Evolutionary conservation across 1,140 invertebrate species (phyloP).

Genomic region (Temnothorax nylanderi): DNA sequence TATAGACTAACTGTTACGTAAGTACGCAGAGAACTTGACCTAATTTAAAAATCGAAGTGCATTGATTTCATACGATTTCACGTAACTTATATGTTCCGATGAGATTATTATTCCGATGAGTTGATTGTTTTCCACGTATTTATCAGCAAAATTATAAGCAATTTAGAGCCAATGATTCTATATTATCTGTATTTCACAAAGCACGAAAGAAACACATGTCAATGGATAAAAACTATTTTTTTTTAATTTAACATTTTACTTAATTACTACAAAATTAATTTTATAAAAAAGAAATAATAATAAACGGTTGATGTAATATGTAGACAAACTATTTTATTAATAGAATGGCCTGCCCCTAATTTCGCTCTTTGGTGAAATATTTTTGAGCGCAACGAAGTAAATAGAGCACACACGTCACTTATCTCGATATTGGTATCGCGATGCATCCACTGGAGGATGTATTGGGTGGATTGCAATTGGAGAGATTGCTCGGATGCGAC

Average conservation of each 20-base stretch:
- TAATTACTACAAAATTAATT: background rate
- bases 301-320: background rate
- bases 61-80: constrained; percentile 43
- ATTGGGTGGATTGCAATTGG: constrained; percentile 41
- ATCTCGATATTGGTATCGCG: constrained; percentile 30
- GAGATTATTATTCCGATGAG: background rate
- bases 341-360: background rate
- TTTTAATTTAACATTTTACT: background rate
- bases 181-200: background rate
- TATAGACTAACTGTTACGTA: constrained; percentile 71
- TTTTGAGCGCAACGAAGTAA: constrained; percentile 4
- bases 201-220: background rate
- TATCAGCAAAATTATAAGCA: background rate
- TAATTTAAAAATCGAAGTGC: constrained; percentile 60
- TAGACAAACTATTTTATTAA: background rate
- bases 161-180: background rate
- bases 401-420: constrained; percentile 6
- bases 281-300: background rate
- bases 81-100: background rate
- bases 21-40: constrained; percentile 70
- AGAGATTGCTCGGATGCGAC: constrained; percentile 31
- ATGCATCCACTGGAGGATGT: background rate
- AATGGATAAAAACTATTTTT: background rate
- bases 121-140: background rate
- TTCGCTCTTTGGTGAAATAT: background rate